Base-by-base conservation (phyloP, 2,888 invertebrate genomes). In the Amphipyra tragopoginis region DNA sequence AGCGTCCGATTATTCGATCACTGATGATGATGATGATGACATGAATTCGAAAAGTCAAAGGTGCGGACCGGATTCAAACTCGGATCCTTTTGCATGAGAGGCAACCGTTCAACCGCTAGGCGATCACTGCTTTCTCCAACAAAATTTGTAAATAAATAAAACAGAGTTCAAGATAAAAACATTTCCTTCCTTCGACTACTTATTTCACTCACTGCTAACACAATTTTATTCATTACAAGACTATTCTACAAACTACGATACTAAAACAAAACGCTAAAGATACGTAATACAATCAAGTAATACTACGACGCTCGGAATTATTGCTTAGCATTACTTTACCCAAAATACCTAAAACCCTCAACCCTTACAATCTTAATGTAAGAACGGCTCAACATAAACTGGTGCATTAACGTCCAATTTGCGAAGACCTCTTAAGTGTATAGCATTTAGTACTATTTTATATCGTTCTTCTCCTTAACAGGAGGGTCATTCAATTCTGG, bases 281-380 rank as follows among this genome's bases (percentile, higher is more conserved):
- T 21, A 44, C 38, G 29, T 40, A 51, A 40, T 51, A 40, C 14
- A 51, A 51, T 39, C 21, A 38, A 49, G 21, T 10, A 49, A 38
- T 39, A 11, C 44, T 4, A 47, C 5, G 39, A 40, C n/a, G 21
- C 48, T 48, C n/a, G 21, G 34, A 56, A 48, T 55, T 40, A 50
- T 50, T 50, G 39, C 33, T 21, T 48, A 40, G 15, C n/a, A 11
- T 40, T 33, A 26, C 21, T 5, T 8, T 8, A 10, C 5, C 54
- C 45, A 54, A 29, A 11, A 0, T 11, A 45, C 26, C 2, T 5
- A 14, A 45, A 45, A 21, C 29, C 8, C 4, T 11, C 11, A 6
- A 5, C 13, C 2, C 2, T 9, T 14, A 1, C 5, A 29, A 21
- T 4, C 1, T 14, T 11, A 29, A 15, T 4, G 45, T 5, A 29